phyloP scores from a whole-genome alignment of 2,888 invertebrate species.

The Lumbricus terrestris region DNA sequence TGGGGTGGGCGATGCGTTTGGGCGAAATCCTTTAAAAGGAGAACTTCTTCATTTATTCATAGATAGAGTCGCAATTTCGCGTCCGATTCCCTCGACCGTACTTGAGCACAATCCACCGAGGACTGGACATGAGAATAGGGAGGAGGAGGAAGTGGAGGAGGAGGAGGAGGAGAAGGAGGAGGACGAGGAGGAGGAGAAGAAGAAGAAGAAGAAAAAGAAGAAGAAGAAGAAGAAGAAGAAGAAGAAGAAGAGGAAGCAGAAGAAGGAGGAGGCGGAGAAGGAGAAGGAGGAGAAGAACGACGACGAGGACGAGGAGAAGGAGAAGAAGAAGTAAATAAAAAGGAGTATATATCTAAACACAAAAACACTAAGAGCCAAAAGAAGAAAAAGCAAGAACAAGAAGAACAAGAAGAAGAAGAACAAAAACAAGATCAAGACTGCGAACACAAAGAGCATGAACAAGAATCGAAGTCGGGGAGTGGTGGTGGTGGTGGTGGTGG shows the following conservation, averaged over 20 bases:
- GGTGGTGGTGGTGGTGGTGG: not conserved
- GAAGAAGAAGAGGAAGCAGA: conserved; percentile 13
- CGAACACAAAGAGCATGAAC: not conserved
- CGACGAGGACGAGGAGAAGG: not conserved
- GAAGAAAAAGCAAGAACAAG: not conserved
- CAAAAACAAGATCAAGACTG: too few species aligned
- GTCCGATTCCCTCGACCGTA: not conserved
- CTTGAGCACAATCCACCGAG: not conserved
- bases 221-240: conserved; percentile 8
- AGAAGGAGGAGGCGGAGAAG: conserved; percentile 22
- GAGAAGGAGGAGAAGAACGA: not conserved
- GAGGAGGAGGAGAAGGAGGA: not conserved
- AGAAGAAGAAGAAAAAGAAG: not conserved
- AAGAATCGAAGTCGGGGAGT: not conserved
- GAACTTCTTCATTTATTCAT: not conserved
- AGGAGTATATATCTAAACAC: not conserved
- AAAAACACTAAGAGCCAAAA: not conserved
- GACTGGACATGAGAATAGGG: not conserved
- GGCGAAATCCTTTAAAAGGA: not conserved
- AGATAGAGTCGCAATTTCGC: conserved; percentile 13
- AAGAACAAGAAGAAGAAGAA: not conserved
- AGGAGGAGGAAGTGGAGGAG: not conserved
- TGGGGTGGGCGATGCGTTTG: not conserved
- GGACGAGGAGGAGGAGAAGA: conserved; percentile 4
- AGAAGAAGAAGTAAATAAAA: conserved; percentile 13